Conservation (phyloP, 2,888 invertebrate genomes). For the Cylindroiulus punctatus region DNA sequence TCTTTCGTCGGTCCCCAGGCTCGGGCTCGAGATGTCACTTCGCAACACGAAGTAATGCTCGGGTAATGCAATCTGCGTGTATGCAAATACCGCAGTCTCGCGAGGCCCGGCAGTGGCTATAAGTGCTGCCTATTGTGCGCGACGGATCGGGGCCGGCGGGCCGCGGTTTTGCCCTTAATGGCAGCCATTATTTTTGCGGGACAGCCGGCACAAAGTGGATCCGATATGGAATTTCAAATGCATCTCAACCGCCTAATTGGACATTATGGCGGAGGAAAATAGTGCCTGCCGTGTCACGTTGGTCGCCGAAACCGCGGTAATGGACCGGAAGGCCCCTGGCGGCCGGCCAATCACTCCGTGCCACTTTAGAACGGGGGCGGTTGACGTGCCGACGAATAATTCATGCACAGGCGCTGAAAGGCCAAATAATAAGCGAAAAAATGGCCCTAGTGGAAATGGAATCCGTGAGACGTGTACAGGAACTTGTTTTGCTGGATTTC, state of each 20-base stretch:
- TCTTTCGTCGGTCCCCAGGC: background rate
- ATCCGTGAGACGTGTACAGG: too few species aligned
- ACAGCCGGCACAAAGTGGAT: constrained; percentile 27
- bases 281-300: background rate
- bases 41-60: constrained; percentile 37
- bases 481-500: too few species aligned
- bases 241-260: constrained; percentile 41
- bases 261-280: constrained; percentile 41
- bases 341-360: constrained; percentile 4
- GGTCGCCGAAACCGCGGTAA: constrained; percentile 20
- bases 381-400: background rate
- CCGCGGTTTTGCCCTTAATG: constrained; percentile 49
- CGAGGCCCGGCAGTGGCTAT: constrained; percentile 6
- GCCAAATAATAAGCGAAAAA: too few species aligned
- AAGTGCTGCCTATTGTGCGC: constrained; percentile 45
- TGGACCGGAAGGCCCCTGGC: constrained; percentile 42
- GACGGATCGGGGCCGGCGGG: constrained; percentile 46
- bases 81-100: constrained; percentile 46
- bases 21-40: background rate
- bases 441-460: too few species aligned
- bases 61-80: constrained; percentile 50
- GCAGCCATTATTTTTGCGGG: constrained; percentile 48
- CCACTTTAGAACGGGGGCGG: background rate
- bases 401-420: background rate
- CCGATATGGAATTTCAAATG: constrained; percentile 46